A percentile compares a stretch with the other conserved stretches of the same genome.
phyloP scores from a whole-genome alignment of 2,888 invertebrate genomes.

The Iphiclides podalirius region DNA sequence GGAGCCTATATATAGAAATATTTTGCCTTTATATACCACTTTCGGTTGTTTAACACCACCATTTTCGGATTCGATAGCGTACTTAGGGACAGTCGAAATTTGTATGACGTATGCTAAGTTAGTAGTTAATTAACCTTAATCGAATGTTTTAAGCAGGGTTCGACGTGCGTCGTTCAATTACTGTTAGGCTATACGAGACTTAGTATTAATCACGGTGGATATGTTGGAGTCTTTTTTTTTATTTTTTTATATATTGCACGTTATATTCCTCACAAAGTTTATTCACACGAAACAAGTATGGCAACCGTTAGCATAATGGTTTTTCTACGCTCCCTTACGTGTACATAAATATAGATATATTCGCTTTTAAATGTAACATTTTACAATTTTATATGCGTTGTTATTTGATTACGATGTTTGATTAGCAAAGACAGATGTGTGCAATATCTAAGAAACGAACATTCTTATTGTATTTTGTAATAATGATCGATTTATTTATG shows the following conservation, averaged over 20 bases:
- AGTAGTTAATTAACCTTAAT: neutral
- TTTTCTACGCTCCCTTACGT: neutral
- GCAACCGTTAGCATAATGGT: neutral
- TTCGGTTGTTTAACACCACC: too few relatives aligned
- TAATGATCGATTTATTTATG: neutral
- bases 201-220: neutral
- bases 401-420: conserved; percentile 6
- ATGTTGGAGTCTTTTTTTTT: neutral
- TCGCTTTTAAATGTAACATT: neutral
- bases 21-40: too few relatives aligned
- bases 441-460: conserved; percentile 11
- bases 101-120: neutral
- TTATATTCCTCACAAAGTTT: neutral
- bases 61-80: too few relatives aligned
- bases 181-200: neutral
- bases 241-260: neutral
- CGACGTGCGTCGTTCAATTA: neutral
- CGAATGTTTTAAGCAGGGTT: neutral
- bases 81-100: too few relatives aligned
- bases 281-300: neutral
- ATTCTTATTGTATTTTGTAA: neutral
- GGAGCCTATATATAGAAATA: too few relatives aligned
- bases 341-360: conserved; percentile 5
- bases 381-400: conserved; percentile 11
- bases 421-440: conserved; percentile 15